Percentiles rank a stretch among this genome's conserved stretches.
Evolutionary conservation across 2,888 invertebrate species (phyloP).

Genomic region (Pheosia tremula): DNA sequence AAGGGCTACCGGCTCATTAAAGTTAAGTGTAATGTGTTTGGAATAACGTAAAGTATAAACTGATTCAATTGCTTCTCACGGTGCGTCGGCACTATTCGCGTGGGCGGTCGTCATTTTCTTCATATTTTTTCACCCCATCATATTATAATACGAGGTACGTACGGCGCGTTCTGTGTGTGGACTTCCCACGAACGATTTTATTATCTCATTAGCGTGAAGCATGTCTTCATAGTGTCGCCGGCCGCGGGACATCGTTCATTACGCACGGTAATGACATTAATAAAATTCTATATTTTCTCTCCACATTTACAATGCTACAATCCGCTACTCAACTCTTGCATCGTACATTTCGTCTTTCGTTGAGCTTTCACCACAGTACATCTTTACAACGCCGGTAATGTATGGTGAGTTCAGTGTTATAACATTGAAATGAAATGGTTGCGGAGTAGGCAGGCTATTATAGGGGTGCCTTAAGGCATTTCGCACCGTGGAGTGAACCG

Average conservation of each 20-base stretch:
- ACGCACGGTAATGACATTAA: conserved; percentile 69
- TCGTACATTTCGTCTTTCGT: conserved; percentile 42
- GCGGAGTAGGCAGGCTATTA: conserved; percentile 50
- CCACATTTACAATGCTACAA: conserved; percentile 26
- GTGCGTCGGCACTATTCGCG: conserved; percentile 16
- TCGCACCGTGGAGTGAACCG: conserved; percentile 17
- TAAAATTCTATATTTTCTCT: conserved; percentile 63
- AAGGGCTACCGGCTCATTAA: conserved; percentile 34
- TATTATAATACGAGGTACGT: conserved; percentile 39
- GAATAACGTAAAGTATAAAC: conserved; percentile 17
- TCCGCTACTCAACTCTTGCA: background rate
- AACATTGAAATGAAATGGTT: conserved; percentile 3
- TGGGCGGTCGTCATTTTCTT: conserved; percentile 42
- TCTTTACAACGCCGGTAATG: conserved; percentile 35
- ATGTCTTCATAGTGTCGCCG: conserved; percentile 78
- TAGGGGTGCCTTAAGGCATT: conserved; percentile 56
- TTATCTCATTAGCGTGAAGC: conserved; percentile 77
- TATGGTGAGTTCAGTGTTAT: conserved; percentile 13
- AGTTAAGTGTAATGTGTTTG: conserved; percentile 23
- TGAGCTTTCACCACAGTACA: background rate
- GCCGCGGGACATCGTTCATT: conserved; percentile 77
- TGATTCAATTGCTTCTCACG: conserved; percentile 29
- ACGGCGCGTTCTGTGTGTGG: conserved; percentile 34
- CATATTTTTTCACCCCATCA: conserved; percentile 36
- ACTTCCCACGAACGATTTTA: conserved; percentile 69